phyloP scores from a whole-genome alignment of 2,888 invertebrate genomes.

The Gymnoscelis rufifasciata region DNA sequence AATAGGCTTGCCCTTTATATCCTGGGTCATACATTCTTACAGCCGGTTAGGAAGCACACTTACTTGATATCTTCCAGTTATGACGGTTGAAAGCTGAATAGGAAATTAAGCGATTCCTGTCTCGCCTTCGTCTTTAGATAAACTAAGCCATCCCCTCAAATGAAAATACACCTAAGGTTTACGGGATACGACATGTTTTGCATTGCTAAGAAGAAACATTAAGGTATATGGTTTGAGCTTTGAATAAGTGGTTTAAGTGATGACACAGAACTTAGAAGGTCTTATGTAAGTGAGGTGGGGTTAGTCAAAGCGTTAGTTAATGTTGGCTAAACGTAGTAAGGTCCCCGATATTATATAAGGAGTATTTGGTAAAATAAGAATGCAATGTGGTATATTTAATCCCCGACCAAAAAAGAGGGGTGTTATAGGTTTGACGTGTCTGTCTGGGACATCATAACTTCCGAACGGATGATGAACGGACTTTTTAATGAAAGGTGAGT shows the following conservation, averaged over 20 bases:
- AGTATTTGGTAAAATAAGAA: no score
- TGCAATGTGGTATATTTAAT: no score
- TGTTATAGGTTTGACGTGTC: no score
- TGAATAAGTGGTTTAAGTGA: constrained; percentile 22
- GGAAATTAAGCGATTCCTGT: constrained; percentile 17
- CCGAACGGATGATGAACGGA: no score
- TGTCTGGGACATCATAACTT: no score
- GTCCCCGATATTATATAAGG: no score
- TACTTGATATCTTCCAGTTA: constrained; percentile 6
- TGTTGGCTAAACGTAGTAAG: no score
- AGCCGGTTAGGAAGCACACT: constrained; percentile 3
- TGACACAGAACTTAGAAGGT: constrained; percentile 17
- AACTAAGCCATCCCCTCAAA: constrained; percentile 5
- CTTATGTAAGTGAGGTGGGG: constrained; percentile 27
- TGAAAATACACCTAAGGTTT: not conserved
- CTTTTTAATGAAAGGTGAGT: no score
- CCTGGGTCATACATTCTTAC: not conserved
- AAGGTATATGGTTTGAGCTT: constrained; percentile 14
- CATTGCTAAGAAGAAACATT: not conserved
- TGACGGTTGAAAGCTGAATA: constrained; percentile 16
- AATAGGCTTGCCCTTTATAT: not conserved
- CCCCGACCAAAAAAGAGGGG: no score
- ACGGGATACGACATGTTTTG: constrained; percentile 5
- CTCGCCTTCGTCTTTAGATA: constrained; percentile 14
- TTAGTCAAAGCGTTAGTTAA: constrained; percentile 65